Evolutionary conservation across 2,888 invertebrate genomes (phyloP), one percentile per base, ranked within the genome.

Genomic region (Sminthurides aquaticus): DNA sequence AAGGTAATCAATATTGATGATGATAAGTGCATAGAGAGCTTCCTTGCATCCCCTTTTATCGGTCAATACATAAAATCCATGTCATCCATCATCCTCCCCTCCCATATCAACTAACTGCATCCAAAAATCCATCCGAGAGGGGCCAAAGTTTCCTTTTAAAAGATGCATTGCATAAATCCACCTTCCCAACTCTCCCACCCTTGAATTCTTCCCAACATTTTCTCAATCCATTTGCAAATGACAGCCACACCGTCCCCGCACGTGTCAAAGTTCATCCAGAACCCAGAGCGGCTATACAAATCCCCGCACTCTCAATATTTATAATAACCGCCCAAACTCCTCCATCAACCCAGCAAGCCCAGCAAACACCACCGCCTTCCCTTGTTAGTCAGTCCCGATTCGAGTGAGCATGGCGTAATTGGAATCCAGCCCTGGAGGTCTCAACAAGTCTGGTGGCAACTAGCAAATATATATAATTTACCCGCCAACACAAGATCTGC

Each of bases 191-290:
- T n/a, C n/a, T n/a, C n/a, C n/a, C n/a, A n/a, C n/a, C n/a, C n/a
- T n/a, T n/a, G 15, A 34, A 34, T 11, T 15, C 43, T 34, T 34
- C 43, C 8, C 5, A 15, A 34, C 52, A 52, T 15, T 52, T 52
- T 52, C 52, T 52, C 52, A 15, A 52, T 67, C 59, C 66, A 61
- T 69, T 68, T 70, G 71, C 60, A 69, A 70, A 65, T 72, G 72
- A 72, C 72, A 72, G 70, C 65, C 69, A 66, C 64, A 57, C 57
- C 61, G 57, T 63, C 15, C 63, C 60, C 65, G 66, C 72, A 72
- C 70, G 72, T 72, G 72, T 72, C 72, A 72, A 69, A 72, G 72
- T 72, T 70, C 69, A 67, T 52, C 52, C 20, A 5, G 5, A 22
- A 52, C 20, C 60, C 55, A 60, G 26, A 25, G 3, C 26, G 11